Base-by-base conservation (phyloP, 2,888 invertebrate genomes). In the Lamellibrachia satsuma region DNA sequence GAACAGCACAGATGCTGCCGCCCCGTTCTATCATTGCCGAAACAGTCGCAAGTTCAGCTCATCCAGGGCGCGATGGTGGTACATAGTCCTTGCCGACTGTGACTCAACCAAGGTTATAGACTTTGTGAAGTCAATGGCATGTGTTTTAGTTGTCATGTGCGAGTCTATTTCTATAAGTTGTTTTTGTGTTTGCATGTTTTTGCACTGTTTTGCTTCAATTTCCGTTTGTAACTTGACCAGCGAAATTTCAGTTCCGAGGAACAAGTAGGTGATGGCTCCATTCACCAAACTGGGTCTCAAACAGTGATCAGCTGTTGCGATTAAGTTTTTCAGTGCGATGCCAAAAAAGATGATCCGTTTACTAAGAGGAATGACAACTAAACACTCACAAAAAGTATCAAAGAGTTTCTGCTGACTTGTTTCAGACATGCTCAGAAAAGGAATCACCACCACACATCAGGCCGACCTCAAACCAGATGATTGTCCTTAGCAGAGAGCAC, bases 61-160 rank as follows among this genome's bases (percentile, higher is more conserved):
- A 0, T 97, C 98, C 0, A 97, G 99, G 92, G 98, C 98, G 95
- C 97, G 99, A 60, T 99, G 99, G 99, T 99, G 99, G 99, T 99
- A 98, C 95, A 97, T 99, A 60, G 98, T 98, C 2, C 97, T 98
- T 75, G 98, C 98, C 94, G 98, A 98, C 95, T 98, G 98, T 95
- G 94, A 92, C 3, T 52, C 60, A 75, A 52, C 15, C 22, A 90
- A 92, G 52, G 93, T 93, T 60, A 52, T n/a, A 90, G 22, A 22
- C 2, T 75, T 75, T 75, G 75, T 75, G 6, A n/a, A 15, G 22
- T 75, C 75, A 75, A 22, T 15, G 22, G 75, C 75, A 75, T 75
- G 75, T 15, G n/a, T 75, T 15, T 75, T 75, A 9, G 55, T 2
- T 55, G 7, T 55, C n/a, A 3, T 75, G 22, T 75, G 15, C n/a